Evolutionary conservation across 23 tunicate species (phyloP).

Genomic region (Diplosoma virens): DNA sequence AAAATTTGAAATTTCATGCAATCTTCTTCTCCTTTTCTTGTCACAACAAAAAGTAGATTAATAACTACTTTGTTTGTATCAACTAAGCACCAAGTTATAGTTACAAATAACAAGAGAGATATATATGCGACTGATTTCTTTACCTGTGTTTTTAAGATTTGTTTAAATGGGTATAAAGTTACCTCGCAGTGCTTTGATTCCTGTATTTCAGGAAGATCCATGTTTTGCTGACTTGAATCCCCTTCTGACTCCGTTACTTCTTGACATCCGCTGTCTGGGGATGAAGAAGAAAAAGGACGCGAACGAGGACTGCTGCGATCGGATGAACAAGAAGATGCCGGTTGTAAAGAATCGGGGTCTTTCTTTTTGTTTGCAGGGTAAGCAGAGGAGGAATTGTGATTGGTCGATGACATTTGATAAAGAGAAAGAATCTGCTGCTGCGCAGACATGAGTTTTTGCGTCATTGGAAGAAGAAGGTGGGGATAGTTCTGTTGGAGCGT

Average conservation of each 20-base stretch:
- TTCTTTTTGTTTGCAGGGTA: not conserved
- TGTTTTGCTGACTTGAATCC: not conserved
- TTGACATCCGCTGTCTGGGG: conserved; percentile 65
- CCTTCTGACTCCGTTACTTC: conserved; percentile 27
- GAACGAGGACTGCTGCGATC: conserved; percentile 9
- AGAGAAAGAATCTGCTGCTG: not conserved
- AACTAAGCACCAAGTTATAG: too few relatives aligned
- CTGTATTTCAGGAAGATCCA: too few relatives aligned
- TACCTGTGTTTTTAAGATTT: too few relatives aligned
- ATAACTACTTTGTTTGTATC: too few relatives aligned
- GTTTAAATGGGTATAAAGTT: too few relatives aligned
- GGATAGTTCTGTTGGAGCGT: not conserved
- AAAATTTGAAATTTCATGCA: too few relatives aligned
- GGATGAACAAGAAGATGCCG: not conserved
- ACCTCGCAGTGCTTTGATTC: too few relatives aligned
- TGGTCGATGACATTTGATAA: conserved; percentile 1
- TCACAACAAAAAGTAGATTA: too few relatives aligned
- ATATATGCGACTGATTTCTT: too few relatives aligned
- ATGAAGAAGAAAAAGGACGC: conserved; percentile 47
- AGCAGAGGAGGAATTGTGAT: not conserved
- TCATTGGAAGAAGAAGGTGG: not conserved
- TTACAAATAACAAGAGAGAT: too few relatives aligned
- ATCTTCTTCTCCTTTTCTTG: too few relatives aligned
- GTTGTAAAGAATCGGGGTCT: not conserved
- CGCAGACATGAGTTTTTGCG: not conserved